phyloP scores from a whole-genome alignment of 64 coral and sea anemone species.

The Montipora foliosa region DNA sequence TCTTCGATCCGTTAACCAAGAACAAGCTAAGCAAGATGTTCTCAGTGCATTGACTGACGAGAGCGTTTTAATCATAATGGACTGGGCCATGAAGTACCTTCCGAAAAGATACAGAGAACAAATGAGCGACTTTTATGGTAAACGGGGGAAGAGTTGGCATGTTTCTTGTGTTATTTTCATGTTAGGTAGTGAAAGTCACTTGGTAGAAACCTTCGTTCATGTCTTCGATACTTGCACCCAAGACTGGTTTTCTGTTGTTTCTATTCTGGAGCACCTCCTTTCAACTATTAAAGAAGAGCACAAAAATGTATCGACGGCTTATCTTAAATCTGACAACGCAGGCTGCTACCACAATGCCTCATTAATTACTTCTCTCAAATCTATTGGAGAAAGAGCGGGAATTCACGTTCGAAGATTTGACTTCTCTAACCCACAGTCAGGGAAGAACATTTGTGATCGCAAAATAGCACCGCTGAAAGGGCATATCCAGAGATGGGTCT shows the following conservation, averaged over 20 bases:
- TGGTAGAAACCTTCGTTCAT: conserved; percentile 10
- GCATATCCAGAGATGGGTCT: conserved; percentile 51
- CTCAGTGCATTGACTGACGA: conserved; percentile 5
- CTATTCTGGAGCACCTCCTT: conserved; percentile 44
- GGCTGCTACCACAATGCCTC: conserved; percentile 24
- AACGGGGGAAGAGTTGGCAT: conserved; percentile 44
- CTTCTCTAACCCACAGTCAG: conserved; percentile 55
- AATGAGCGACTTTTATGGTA: conserved; percentile 41
- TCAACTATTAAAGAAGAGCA: conserved; percentile 36
- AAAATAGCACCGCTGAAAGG: conserved; percentile 48
- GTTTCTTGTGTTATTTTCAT: conserved; percentile 20
- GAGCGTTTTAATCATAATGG: conserved; percentile 38
- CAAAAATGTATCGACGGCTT: background rate
- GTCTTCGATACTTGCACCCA: conserved; percentile 51
- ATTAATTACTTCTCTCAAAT: conserved; percentile 7
- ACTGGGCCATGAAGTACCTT: conserved; percentile 73
- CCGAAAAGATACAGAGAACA: conserved; percentile 14
- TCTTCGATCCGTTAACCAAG: conserved; percentile 75
- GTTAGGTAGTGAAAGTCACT: background rate
- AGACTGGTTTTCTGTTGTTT: conserved; percentile 53
- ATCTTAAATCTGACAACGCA: conserved; percentile 41
- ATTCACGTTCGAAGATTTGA: conserved; percentile 9
- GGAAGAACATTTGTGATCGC: conserved; percentile 57
- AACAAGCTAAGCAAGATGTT: conserved; percentile 57
- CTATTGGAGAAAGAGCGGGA: conserved; percentile 20